A percentile compares a stretch with the other conserved stretches of the same genome.
Conservation (phyloP, 2,888 invertebrate genomes). For the Metalampra italica region DNA sequence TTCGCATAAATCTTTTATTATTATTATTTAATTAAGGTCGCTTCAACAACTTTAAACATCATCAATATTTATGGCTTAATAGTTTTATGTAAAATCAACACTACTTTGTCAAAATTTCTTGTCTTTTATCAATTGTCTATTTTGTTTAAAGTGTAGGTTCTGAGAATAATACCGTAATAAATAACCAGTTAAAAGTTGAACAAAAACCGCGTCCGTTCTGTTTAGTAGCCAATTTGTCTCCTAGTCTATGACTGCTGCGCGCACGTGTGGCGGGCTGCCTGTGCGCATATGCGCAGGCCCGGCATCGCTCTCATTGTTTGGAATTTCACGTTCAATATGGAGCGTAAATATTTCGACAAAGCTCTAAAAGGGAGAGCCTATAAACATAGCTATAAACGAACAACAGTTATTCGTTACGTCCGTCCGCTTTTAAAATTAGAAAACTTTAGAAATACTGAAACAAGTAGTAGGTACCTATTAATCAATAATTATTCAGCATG, state of each 20-base stretch:
- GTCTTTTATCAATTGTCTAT: neutral
- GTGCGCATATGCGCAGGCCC: conserved; percentile 35
- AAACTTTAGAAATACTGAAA: neutral
- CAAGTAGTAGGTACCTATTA: neutral
- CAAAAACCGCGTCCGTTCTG: conserved; percentile 37
- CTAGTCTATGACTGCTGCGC: conserved; percentile 35
- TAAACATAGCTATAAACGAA: conserved; percentile 47
- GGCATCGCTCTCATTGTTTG: conserved; percentile 62
- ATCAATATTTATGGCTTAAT: too few relatives aligned
- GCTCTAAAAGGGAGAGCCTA: conserved; percentile 62
- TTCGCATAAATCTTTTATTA: too few relatives aligned
- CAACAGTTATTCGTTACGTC: conserved; percentile 40
- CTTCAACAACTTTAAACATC: too few relatives aligned
- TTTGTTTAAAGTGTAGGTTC: conserved; percentile 3
- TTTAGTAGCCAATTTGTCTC: conserved; percentile 43
- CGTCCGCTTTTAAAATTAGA: neutral
- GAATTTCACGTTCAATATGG: conserved; percentile 72
- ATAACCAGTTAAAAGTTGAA: neutral
- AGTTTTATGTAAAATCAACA: too few relatives aligned
- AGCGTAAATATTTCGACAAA: conserved; percentile 75
- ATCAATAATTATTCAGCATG: too few relatives aligned
- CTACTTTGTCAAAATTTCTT: too few relatives aligned
- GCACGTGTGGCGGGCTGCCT: conserved; percentile 55
- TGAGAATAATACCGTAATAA: conserved; percentile 6
- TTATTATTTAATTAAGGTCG: too few relatives aligned